These are phyloP conservation scores for Aldabrachelys gigantea DNA, from an alignment of 2,113 vertebrate species.

Conservation along the genomic window DNA sequence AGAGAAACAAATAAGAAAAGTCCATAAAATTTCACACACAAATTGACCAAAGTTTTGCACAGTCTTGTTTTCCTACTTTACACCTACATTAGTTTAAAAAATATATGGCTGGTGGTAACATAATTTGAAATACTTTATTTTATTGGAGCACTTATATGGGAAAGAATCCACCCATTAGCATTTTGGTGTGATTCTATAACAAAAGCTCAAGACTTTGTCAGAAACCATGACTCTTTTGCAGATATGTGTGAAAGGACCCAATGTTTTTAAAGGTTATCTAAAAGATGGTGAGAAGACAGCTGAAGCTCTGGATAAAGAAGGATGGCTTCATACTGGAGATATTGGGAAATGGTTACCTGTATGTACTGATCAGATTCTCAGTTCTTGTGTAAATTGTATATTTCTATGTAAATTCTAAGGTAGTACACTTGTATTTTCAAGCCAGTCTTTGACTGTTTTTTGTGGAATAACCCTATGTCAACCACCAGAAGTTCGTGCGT, in stretches of 20 bases:
- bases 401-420: background rate
- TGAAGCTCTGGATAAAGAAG: slow-evolving; percentile 90
- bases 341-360: slow-evolving; percentile 96
- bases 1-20: background rate
- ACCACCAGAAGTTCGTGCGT: background rate
- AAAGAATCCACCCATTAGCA: background rate
- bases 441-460: background rate
- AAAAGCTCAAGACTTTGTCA: background rate
- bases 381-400: background rate
- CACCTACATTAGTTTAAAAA: background rate
- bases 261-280: slow-evolving; percentile 98
- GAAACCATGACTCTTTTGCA: slow-evolving; percentile 67
- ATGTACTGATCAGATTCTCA: slow-evolving; percentile 40
- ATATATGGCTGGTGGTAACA: background rate
- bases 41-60: background rate
- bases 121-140: background rate
- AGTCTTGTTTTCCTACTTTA: background rate
- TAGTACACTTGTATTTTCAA: background rate
- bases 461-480: background rate
- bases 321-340: slow-evolving; percentile 98
- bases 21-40: background rate
- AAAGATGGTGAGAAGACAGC: slow-evolving; percentile 91
- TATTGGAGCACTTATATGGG: background rate
- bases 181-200: background rate
- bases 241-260: slow-evolving; percentile 98